Base-by-base conservation (phyloP, 2,797 vertebrate genomes). In the Chelonia mydas region DNA sequence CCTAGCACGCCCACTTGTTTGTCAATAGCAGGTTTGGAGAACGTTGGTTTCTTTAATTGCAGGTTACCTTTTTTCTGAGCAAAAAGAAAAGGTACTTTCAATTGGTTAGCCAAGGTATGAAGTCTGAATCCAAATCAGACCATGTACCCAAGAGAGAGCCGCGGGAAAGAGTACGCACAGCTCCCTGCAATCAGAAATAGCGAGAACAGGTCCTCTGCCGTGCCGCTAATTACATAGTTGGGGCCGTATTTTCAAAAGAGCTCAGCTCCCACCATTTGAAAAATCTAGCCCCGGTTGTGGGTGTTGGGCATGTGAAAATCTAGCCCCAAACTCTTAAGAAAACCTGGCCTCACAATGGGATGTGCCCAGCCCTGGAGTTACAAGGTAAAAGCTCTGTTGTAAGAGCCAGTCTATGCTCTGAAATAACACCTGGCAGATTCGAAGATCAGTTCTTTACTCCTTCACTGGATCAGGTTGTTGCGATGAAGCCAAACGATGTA, bases 251-350 rank as follows among this genome's bases (percentile, higher is more conserved):
- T 83, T 31, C 94, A 86, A 76, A 27, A 6, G 59, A 53, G 55
- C 55, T 57, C 28, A 4, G 68, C 88, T 92, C 57, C 87, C 87
- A 78, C 77, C 84, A 54, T 47, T 2, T 37, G 79, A 27, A n/a
- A 88, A 88, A 83, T 80, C 93, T 90, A 94, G 93, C n/a, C 79
- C 92, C 9, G 31, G 93, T 81, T 94, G 94, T 81, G 92, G 92
- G 1, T 92, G 95, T 90, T 90, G 47, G 72, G 81, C 86, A 50
- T 13, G 79, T 65, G 1, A 0, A 47, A 92, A 80, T 7, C n/a
- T 15, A 86, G 82, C 41, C 79, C 84, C 77, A 57, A 84, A 78
- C 68, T 53, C 5, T 21, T 25, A 82, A 6, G 84, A 49, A 53
- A 92, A 33, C n/a, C 78, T n/a, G 13, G 72, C 25, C 80, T 79